phyloP scores from a whole-genome alignment of 2,888 invertebrate species.

The Oligia fasciuncula region DNA sequence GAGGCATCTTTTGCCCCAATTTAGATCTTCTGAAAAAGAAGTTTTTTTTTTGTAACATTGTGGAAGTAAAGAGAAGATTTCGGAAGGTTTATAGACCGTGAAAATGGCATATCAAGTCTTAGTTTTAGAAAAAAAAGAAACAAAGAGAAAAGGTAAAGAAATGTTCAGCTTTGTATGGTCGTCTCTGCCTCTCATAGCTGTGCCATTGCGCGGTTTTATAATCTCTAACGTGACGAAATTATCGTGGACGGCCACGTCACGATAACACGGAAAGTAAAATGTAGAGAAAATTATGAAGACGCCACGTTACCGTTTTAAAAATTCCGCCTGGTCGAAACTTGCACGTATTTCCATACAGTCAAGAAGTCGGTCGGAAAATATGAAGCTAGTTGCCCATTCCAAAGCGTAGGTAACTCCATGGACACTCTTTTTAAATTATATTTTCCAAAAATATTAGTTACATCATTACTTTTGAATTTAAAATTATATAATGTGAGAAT shows the following conservation, averaged over 20 bases:
- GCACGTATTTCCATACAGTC: not conserved
- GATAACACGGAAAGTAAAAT: not conserved
- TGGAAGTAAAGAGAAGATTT: not conserved
- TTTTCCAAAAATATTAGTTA: no score
- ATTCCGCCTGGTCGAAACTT: not conserved
- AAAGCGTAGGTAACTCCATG: no score
- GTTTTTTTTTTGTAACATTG: not conserved
- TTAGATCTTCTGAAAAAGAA: constrained; percentile 84
- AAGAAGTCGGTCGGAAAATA: no score
- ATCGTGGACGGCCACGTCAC: not conserved
- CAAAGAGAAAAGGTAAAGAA: no score
- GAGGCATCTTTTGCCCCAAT: constrained; percentile 93
- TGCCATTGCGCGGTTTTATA: not conserved
- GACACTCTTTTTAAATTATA: no score
- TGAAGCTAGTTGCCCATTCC: no score
- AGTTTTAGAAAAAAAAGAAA: no score
- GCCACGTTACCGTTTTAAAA: not conserved
- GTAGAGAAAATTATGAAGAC: not conserved
- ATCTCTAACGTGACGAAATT: not conserved
- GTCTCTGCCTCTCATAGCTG: not conserved
- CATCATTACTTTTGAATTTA: no score
- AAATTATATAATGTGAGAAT: no score
- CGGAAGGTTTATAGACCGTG: not conserved
- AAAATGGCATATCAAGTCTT: not conserved
- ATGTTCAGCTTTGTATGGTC: not conserved